Percentiles rank a stretch among this genome's conserved stretches.
phyloP scores from a whole-genome alignment of 2,113 vertebrate species.

The Lynx canadensis region DNA sequence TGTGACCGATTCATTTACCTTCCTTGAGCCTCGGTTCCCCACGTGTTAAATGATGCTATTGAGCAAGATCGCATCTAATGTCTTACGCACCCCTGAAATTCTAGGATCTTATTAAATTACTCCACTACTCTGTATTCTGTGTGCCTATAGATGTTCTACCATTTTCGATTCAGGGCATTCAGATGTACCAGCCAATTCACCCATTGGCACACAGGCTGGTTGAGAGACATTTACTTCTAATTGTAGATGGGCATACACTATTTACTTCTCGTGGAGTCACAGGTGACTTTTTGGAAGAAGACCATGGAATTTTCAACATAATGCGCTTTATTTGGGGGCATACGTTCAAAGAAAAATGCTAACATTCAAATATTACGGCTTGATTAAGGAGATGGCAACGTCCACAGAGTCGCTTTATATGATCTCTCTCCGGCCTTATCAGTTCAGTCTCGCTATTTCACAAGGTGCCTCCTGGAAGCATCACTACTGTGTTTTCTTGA shows the following conservation, averaged over 20 bases:
- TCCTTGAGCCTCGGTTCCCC: neutral
- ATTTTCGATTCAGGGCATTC: neutral
- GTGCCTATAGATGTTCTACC: neutral
- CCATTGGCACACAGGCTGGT: neutral
- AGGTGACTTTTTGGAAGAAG: constrained; percentile 32
- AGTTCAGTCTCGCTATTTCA: neutral
- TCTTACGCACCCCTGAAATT: neutral
- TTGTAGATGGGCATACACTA: neutral
- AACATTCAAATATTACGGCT: neutral
- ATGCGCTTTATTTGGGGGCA: neutral
- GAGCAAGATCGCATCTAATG: neutral
- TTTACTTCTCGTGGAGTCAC: neutral
- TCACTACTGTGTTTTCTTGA: neutral
- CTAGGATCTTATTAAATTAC: neutral
- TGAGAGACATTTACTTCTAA: constrained; percentile 35
- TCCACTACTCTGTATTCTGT: neutral
- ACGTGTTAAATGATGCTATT: neutral
- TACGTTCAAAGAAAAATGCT: constrained; percentile 23
- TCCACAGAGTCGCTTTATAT: neutral
- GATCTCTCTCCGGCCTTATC: neutral
- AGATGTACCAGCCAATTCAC: neutral
- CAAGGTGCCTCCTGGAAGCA: neutral
- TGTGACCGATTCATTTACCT: neutral
- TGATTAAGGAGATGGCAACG: neutral
- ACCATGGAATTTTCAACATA: constrained; percentile 24